These are phyloP conservation scores for Eriosoma lanigerum DNA, from an alignment of 1,140 invertebrate species.

Conservation along the genomic window DNA sequence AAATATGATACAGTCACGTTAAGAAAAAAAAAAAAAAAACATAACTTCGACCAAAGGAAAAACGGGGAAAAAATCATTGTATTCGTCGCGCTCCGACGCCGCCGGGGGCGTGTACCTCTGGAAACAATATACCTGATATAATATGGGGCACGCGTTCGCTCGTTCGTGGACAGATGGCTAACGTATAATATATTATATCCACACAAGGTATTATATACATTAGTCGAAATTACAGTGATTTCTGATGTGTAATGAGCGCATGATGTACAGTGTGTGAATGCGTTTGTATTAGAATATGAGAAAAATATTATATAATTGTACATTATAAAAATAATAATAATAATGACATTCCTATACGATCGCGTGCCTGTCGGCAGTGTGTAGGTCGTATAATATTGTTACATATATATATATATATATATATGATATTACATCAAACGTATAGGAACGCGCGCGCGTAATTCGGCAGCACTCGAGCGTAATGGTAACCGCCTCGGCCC, in stretches of 20 bases:
- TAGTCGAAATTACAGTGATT: conserved; percentile 39
- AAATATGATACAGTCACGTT: background rate
- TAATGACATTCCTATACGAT: conserved; percentile 49
- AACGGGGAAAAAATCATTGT: background rate
- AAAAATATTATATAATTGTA: background rate
- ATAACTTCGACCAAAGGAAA: background rate
- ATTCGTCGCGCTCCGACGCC: background rate
- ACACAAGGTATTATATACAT: too few relatives aligned
- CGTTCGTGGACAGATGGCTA: conserved; percentile 11
- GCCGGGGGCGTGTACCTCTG: conserved; percentile 22
- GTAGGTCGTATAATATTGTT: background rate
- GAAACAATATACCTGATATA: background rate
- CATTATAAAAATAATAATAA: background rate
- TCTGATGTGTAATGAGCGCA: too few relatives aligned
- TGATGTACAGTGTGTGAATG: background rate
- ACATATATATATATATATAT: background rate
- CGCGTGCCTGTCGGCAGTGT: conserved; percentile 32
- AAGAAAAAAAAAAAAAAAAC: too few relatives aligned
- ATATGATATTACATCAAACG: background rate
- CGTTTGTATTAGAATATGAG: conserved; percentile 11
- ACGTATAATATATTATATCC: background rate
- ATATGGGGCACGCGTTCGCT: conserved; percentile 16
- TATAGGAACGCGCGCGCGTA: background rate
- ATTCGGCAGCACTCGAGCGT: background rate
- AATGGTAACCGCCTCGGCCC: conserved; percentile 44